A percentile compares a stretch with the other conserved stretches of the same genome.
phyloP scores from a whole-genome alignment of 1,140 invertebrate species.

The Drosophila pseudoobscura region DNA sequence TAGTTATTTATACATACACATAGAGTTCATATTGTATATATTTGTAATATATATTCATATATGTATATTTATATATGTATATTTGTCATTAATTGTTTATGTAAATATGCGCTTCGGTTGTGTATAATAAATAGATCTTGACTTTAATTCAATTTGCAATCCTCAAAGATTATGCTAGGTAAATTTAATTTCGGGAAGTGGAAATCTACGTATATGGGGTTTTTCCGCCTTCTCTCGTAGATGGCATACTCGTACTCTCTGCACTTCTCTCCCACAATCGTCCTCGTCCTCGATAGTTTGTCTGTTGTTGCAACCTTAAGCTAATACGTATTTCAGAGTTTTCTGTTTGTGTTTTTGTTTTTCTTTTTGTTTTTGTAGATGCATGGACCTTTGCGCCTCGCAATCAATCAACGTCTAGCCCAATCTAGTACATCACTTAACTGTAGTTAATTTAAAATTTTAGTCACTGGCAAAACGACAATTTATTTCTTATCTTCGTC shows the following conservation, averaged over 20 bases:
- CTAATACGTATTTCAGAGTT: conserved; percentile 80
- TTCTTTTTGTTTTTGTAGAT: conserved; percentile 10
- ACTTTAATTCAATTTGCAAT: conserved; percentile 57
- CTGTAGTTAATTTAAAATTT: conserved; percentile 60
- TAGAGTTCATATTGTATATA: conserved; percentile 65
- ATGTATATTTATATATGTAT: conserved; percentile 41
- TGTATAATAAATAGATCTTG: conserved; percentile 71
- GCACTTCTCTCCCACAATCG: neutral
- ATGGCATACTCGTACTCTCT: conserved; percentile 18
- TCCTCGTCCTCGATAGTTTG: conserved; percentile 22
- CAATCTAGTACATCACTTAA: conserved; percentile 28
- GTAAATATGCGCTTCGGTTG: conserved; percentile 60
- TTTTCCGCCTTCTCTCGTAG: conserved; percentile 11
- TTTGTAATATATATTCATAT: conserved; percentile 60
- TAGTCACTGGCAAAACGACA: conserved; percentile 77
- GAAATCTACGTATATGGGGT: conserved; percentile 77
- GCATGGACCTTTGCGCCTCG: conserved; percentile 33
- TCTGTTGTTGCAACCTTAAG: conserved; percentile 75
- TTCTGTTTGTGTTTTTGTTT: conserved; percentile 23
- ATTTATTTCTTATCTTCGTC: conserved; percentile 33
- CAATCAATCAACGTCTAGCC: conserved; percentile 18
- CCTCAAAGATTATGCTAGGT: conserved; percentile 48
- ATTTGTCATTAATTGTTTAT: conserved; percentile 62
- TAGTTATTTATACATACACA: conserved; percentile 59
- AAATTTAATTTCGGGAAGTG: conserved; percentile 74